These are phyloP conservation scores for Lepas anatifera DNA, from an alignment of 2,888 invertebrate species.

Conservation along the genomic window DNA sequence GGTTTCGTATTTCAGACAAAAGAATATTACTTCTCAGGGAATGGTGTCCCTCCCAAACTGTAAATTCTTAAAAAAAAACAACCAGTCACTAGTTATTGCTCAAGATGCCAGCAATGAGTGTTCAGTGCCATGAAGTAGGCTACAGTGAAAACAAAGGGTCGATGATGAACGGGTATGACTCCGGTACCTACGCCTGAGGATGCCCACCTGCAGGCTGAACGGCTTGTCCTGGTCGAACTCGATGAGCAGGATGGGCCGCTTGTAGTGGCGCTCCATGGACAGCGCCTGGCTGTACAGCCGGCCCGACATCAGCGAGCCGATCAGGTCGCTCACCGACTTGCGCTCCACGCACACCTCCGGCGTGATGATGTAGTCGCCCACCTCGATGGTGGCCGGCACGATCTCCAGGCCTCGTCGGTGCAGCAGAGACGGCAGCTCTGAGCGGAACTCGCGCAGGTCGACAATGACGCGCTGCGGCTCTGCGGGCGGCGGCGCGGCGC, in stretches of 20 bases:
- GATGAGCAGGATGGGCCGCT: constrained; percentile 77
- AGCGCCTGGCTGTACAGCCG: constrained; percentile 89
- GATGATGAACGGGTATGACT: too few relatives aligned
- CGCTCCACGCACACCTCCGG: constrained; percentile 94
- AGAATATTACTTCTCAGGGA: too few relatives aligned
- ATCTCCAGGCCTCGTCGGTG: constrained; percentile 88
- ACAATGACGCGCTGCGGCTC: constrained; percentile 46
- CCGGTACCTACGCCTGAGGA: too few relatives aligned
- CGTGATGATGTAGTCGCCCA: constrained; percentile 93
- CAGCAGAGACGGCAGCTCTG: constrained; percentile 85
- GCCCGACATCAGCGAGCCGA: constrained; percentile 82
- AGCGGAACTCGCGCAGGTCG: constrained; percentile 95
- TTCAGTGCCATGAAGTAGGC: too few relatives aligned
- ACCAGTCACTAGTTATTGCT: too few relatives aligned
- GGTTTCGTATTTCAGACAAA: too few relatives aligned
- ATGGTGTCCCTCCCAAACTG: too few relatives aligned
- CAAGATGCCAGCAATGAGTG: too few relatives aligned
- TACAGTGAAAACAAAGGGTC: too few relatives aligned
- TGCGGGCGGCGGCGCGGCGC: constrained; percentile 41
- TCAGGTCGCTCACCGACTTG: constrained; percentile 41
- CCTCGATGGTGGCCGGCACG: constrained; percentile 71
- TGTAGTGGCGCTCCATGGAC: constrained; percentile 81
- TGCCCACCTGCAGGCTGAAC: constrained; percentile 69
- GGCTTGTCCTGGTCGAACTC: constrained; percentile 92
- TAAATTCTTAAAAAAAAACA: too few relatives aligned